Evolutionary conservation across 1,140 invertebrate genomes (phyloP), one percentile per base, ranked within the genome.

Genomic region (Homalodisca vitripennis): DNA sequence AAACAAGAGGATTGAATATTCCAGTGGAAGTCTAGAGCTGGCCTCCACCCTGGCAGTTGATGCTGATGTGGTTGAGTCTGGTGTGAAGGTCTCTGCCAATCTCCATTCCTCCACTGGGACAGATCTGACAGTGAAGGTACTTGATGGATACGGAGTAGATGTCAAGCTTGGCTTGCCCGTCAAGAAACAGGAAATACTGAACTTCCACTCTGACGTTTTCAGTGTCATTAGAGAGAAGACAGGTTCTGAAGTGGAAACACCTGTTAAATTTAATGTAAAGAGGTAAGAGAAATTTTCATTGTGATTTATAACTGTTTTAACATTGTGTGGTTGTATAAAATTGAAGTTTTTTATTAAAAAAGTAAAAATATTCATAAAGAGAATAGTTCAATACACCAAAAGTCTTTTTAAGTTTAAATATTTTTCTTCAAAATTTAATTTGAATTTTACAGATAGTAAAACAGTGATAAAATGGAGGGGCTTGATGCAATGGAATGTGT

Each of bases 21-120:
- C 65, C 73, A 92, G 92, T 76, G 86, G 88, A 26, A 89, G 92
- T 67, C 78, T 94, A 1, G 87, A 89, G 73, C 70, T 95, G 0
- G 81, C 85, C 30, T 86, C 88, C 14, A 80, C 84, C 2, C 82
- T 97, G 74, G 79, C 85, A 0, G 81, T 97, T 20, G 91, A 95
- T 77, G 89, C 89, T 30, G 84, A 88, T 60, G 84, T 88, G 0
- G 81, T 88, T 1, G 82, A 89, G 64, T 86, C 89, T 57, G 94
- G 94, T 68, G 75, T 97, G 0, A 92, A 92, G 76, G 79, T 93
- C 1, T 79, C 87, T 2, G 86, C 85, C 0, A 90, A 85, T 51
- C 76, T 94, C 1, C 89, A 95, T 75, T 87, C 92, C 0, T 88
- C 93, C 0, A 90, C 89, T 67, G 92, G 90, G n/a, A 81, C 86